phyloP scores from a whole-genome alignment of 1,140 invertebrate genomes.

The Orchestia grillus region DNA sequence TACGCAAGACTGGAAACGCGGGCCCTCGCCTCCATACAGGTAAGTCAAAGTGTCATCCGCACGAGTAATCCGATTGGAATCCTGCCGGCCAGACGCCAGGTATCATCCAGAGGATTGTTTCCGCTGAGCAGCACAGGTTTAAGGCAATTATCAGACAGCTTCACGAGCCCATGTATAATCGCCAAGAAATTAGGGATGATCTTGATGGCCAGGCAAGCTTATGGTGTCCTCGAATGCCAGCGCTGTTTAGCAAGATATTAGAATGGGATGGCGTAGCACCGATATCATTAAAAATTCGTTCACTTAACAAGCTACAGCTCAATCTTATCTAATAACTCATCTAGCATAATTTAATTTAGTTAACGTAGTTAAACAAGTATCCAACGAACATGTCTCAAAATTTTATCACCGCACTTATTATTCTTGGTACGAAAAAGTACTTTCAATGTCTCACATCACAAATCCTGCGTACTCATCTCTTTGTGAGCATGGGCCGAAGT shows the following conservation, averaged over 20 bases:
- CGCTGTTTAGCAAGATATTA: not conserved
- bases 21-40: not conserved
- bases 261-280: not conserved
- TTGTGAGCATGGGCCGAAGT: not conserved
- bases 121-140: constrained; percentile 1
- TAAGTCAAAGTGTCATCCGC: constrained; percentile 22
- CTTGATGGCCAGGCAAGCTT: not conserved
- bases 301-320: not conserved
- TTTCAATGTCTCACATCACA: not conserved
- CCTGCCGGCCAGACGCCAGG: not conserved
- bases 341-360: not conserved
- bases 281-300: not conserved
- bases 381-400: not conserved
- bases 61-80: constrained; percentile 41
- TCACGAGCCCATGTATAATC: not conserved
- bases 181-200: not conserved
- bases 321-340: no score
- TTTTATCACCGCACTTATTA: not conserved
- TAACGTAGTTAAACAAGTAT: not conserved
- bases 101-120: not conserved
- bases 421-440: not conserved
- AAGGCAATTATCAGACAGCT: constrained; percentile 30
- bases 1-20: not conserved
- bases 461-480: not conserved
- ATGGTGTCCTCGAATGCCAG: not conserved